phyloP scores from a whole-genome alignment of 2,113 vertebrate genomes.

The Ramphastos sulfuratus region DNA sequence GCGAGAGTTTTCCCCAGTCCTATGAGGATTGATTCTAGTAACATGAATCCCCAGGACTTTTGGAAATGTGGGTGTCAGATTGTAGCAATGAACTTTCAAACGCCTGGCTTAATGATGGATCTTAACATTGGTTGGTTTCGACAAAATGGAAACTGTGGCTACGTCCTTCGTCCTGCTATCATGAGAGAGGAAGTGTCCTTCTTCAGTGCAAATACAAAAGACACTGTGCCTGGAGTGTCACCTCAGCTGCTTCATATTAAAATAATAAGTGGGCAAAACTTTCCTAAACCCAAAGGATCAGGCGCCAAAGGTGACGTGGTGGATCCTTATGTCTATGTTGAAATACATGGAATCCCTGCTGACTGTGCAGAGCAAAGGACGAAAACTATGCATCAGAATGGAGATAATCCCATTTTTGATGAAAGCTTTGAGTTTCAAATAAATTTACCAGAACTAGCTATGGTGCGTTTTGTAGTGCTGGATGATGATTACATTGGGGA shows the following conservation, averaged over 20 bases:
- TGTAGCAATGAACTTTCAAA: constrained; percentile 98
- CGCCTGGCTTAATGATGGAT: constrained; percentile 98
- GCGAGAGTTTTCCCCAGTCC: constrained; percentile 93
- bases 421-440: constrained; percentile 99
- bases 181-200: constrained; percentile 98
- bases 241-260: constrained; percentile 97
- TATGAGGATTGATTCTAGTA: constrained; percentile 98
- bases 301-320: constrained; percentile 97
- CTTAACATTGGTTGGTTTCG: constrained; percentile 97
- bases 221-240: constrained; percentile 95
- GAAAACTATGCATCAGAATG: constrained; percentile 95
- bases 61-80: constrained; percentile 99
- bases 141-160: constrained; percentile 97
- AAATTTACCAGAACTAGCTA: constrained; percentile 94
- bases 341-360: constrained; percentile 96
- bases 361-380: constrained; percentile 97
- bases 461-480: constrained; percentile 96
- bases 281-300: constrained; percentile 97
- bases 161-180: constrained; percentile 93
- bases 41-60: constrained; percentile 99
- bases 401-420: constrained; percentile 95
- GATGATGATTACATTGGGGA: constrained; percentile 98
- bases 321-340: constrained; percentile 96
- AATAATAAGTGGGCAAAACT: constrained; percentile 97
- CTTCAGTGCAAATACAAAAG: constrained; percentile 97